Percentiles rank a stretch among this genome's conserved stretches.
Conservation (phyloP, 2,113 vertebrate species). For the Dipodomys merriami region DNA sequence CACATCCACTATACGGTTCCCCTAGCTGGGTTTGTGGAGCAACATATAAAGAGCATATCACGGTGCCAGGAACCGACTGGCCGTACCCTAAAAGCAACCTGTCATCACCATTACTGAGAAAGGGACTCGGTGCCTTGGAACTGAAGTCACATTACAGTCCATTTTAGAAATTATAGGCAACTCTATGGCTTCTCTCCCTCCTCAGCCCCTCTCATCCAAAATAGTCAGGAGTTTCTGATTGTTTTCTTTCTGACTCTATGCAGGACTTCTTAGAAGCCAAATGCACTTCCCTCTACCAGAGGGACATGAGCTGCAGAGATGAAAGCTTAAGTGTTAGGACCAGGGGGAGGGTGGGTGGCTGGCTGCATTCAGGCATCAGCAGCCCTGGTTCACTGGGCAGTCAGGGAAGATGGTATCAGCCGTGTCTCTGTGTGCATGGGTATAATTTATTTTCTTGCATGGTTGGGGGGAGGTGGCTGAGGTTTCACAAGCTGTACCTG, state of each 20-base stretch:
- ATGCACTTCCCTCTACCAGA: neutral
- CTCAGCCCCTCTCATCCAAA: neutral
- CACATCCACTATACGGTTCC: neutral
- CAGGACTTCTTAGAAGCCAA: neutral
- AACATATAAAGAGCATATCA: neutral
- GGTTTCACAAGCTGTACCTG: constrained; percentile 53
- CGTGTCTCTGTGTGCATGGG: neutral
- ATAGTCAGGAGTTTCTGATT: neutral
- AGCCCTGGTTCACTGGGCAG: neutral
- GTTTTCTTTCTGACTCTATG: neutral
- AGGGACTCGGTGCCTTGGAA: neutral
- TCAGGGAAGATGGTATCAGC: neutral
- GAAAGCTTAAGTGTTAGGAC: neutral
- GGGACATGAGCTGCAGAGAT: neutral
- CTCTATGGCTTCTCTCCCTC: neutral
- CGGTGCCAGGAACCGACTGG: neutral
- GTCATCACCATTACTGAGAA: neutral
- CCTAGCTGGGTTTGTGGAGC: neutral
- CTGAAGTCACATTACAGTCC: neutral
- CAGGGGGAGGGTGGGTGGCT: neutral
- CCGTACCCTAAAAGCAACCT: neutral
- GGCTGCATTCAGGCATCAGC: neutral
- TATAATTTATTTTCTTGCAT: constrained; percentile 44
- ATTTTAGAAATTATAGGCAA: neutral
- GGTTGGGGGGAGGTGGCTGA: neutral